Evolutionary conservation across 2,888 invertebrate genomes (phyloP).

Genomic region (Aleiodes leptofemur): DNA sequence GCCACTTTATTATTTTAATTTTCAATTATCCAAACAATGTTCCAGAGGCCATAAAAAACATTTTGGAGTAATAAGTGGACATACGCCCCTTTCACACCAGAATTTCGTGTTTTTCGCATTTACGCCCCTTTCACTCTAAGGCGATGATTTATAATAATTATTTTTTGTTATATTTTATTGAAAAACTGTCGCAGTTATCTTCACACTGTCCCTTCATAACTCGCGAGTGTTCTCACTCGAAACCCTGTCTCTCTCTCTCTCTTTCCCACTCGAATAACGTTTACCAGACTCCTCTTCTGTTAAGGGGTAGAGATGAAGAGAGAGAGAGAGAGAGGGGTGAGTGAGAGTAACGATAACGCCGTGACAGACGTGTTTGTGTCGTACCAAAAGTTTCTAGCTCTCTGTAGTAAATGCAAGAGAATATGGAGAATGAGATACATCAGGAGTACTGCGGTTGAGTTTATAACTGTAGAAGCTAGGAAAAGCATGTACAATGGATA

Average conservation of each 20-base stretch:
- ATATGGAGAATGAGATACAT: constrained; percentile 38
- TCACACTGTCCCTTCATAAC: constrained; percentile 18
- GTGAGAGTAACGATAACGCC: constrained; percentile 35
- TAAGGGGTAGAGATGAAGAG: background rate
- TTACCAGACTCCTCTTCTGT: constrained; percentile 8
- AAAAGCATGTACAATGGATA: constrained; percentile 5
- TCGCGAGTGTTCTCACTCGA: too few relatives aligned
- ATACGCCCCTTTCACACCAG: too few relatives aligned
- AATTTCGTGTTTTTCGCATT: too few relatives aligned
- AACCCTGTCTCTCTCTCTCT: too few relatives aligned
- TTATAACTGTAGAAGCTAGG: constrained; percentile 9
- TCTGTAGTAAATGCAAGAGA: constrained; percentile 31
- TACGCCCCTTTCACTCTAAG: too few relatives aligned
- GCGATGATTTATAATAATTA: too few relatives aligned
- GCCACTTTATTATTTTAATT: too few relatives aligned
- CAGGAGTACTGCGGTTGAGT: constrained; percentile 5
- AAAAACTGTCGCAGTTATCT: constrained; percentile 32
- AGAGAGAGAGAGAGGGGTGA: background rate
- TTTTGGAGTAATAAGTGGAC: too few relatives aligned
- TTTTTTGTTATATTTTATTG: constrained; percentile 17
- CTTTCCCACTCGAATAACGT: constrained; percentile 28
- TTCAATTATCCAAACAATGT: too few relatives aligned
- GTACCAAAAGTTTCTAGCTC: constrained; percentile 40
- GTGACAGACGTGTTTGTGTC: constrained; percentile 40
- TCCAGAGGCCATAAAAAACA: too few relatives aligned